Base-by-base conservation (phyloP, 2,113 vertebrate genomes). In the Sorex araneus region DNA sequence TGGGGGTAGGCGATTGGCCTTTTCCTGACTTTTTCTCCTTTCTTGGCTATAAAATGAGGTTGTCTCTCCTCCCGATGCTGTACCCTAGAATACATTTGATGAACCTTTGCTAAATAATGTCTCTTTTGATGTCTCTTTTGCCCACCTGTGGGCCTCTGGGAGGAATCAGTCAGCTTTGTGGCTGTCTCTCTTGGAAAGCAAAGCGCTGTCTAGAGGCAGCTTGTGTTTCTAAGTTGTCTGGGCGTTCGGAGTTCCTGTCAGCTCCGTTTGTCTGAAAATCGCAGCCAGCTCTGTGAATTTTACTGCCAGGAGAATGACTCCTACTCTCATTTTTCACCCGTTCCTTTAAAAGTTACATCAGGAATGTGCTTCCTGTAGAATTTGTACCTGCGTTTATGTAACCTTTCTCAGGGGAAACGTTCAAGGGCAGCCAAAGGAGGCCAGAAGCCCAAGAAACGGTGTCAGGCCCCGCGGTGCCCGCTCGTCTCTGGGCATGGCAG, bases 401-500 rank as follows among this genome's bases (percentile, higher is more conserved):
- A 78, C 88, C 80, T 90, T 87, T 94, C 94, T 83, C 82, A 19
- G 81, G 90, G 87, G 94, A 87, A 88, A 63, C 54, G 74, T 79
- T 83, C 83, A 84, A 71, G 80, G 85, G 32, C 78, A 69, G 74
- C 54, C 81, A 66, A 94, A 96, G 12, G 73, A 95, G 95, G 92
- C 82, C 94, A 93, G 89, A 78, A 45, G 79, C 47, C 45, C 82
- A 91, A 73, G 64, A 90, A 95, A 89, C 2, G 10, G 74, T 77
- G 93, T 90, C 95, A 90, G 45, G 54, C 89, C 95, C 94, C 70
- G 25, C 32, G 57, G 77, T 47, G 67, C 73, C 6, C 71, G 1
- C 54, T 19, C 4, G 12, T 54, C 54, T 54, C 54, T 54, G 54
- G 54, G 18, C 54, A 54, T 18, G 60, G 69, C 7, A 16, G 43